Evolutionary conservation across 2,113 vertebrate species (phyloP), one percentile per base, ranked within the genome.

Genomic region (Cyprinus carpio): DNA sequence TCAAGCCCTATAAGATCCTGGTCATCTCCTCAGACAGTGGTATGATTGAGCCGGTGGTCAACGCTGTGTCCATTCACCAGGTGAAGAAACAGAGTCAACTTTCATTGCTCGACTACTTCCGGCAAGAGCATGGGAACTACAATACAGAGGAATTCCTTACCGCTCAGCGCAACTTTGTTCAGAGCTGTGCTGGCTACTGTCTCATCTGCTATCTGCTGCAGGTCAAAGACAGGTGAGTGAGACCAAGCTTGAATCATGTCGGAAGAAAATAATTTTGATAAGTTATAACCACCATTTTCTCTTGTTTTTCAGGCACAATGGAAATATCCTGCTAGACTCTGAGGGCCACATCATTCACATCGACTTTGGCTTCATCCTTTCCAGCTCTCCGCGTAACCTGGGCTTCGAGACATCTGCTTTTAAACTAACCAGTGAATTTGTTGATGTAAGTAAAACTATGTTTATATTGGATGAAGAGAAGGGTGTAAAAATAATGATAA

Each of bases 301-400:
- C 40, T 62, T 67, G 9, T 0, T 76, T 0, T 82, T 69, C 92
- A 99, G 97, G 88, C 98, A 99, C 94, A 99, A 99, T 0, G 97
- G 98, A 29, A 99, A 99, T 93, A 99, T 99, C 93, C 89, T 99
- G 60, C 87, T 99, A 91, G 98, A 99, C 0, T 94, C 97, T 0
- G 96, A n/a, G 0, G 98, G 98, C 23, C 98, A 99, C 94, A 99
- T 99, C 89, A 99, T 99, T 92, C 98, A 99, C 96, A 99, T 99
- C 3, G 98, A 99, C 87, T 99, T 99, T 0, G 97, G 98, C 78
- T 99, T 99, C 95, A 99, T 99, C 93, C n/a, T 99, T 8, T 99
- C 97, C 92, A 98, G 96, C 87, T 99, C 98, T 0, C 98, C 98
- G 27, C 93, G 96, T 12, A 99, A 99, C 76, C 92, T 99, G 0